These are phyloP conservation scores for Rotaria macrura DNA, from an alignment of 2,888 invertebrate species.

Conservation along the genomic window DNA sequence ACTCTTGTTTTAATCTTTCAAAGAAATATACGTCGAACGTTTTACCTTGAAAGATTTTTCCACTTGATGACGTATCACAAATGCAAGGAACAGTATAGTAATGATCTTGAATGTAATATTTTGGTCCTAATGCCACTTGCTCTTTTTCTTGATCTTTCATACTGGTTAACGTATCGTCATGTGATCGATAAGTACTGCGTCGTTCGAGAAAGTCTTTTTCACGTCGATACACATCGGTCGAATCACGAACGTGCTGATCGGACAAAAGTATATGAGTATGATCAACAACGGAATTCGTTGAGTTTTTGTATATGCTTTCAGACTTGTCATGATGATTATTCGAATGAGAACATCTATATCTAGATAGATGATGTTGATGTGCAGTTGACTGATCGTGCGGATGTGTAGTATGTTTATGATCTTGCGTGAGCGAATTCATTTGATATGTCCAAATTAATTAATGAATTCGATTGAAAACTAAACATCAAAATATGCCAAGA, in stretches of 20 bases:
- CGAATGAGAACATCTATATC: neutral
- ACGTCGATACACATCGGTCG: neutral
- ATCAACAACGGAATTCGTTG: neutral
- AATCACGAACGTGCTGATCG: neutral
- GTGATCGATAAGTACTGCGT: neutral
- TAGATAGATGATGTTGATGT: neutral
- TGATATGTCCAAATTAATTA: too few species aligned
- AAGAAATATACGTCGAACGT: neutral
- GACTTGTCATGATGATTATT: neutral
- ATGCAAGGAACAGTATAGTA: neutral
- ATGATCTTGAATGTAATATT: neutral
- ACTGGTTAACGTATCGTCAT: neutral
- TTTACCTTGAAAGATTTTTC: neutral
- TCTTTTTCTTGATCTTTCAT: neutral
- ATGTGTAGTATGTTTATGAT: neutral
- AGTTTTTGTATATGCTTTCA: neutral
- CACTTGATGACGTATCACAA: neutral
- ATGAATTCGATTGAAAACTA: too few species aligned
- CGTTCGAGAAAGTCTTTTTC: neutral
- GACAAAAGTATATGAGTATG: neutral
- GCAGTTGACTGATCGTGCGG: too few species aligned
- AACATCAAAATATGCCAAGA: too few species aligned
- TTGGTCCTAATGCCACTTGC: too few species aligned
- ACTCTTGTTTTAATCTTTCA: neutral
- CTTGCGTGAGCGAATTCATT: neutral